These are phyloP conservation scores for Chirona hameri DNA, from an alignment of 2,888 invertebrate species.

Conservation along the genomic window DNA sequence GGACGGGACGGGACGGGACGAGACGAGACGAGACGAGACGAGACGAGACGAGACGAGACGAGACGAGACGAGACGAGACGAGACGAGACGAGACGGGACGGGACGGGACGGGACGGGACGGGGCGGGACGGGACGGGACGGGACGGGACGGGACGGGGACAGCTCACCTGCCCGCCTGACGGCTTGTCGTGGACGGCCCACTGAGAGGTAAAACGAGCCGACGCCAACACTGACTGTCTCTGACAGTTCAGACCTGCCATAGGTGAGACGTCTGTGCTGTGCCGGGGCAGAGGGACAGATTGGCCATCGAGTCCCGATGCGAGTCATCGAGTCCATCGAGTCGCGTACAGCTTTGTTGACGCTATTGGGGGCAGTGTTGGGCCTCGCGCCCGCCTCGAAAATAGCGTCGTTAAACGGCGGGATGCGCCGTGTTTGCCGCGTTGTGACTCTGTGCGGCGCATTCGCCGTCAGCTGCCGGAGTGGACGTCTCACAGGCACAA, in stretches of 20 bases:
- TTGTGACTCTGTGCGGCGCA: neutral
- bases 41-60: too few relatives aligned
- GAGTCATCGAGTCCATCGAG: neutral
- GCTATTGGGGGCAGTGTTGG: neutral
- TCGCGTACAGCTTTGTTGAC: neutral
- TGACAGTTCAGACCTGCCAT: neutral
- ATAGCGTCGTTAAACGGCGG: constrained; percentile 5
- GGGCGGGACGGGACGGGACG: too few relatives aligned
- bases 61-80: too few relatives aligned
- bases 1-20: neutral
- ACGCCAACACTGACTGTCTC: neutral
- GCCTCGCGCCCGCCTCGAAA: neutral
- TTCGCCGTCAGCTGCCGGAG: neutral
- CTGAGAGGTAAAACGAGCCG: neutral
- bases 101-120: too few relatives aligned
- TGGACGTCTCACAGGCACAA: neutral
- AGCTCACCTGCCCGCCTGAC: too few relatives aligned
- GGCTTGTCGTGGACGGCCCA: too few relatives aligned
- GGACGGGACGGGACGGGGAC: neutral
- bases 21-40: neutral
- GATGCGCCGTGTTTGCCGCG: neutral
- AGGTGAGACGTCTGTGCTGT: neutral
- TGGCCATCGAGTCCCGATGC: neutral
- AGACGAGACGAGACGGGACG: neutral
- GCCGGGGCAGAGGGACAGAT: neutral